phyloP scores from a whole-genome alignment of 2,888 invertebrate species.

The Tiliacea aurago region DNA sequence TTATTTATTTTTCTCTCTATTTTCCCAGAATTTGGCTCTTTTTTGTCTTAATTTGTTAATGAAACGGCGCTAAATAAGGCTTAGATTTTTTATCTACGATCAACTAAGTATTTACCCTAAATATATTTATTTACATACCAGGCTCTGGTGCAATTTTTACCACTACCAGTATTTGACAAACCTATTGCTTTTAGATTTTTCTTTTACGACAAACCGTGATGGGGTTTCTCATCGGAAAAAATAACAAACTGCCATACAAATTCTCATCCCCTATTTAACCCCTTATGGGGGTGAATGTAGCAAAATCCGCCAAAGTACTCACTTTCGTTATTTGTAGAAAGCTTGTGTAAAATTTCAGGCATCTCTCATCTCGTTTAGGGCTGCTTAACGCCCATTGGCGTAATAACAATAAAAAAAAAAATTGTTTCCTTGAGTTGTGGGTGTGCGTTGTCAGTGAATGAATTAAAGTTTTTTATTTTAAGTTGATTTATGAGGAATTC shows the following conservation, averaged over 20 bases:
- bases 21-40: slow-evolving; percentile 10
- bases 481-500: background rate
- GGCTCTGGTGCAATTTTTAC: background rate
- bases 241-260: background rate
- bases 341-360: too few species aligned
- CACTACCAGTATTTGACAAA: too few species aligned
- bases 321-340: too few species aligned
- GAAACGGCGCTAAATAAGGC: background rate
- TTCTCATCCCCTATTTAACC: background rate
- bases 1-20: background rate
- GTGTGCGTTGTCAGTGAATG: background rate
- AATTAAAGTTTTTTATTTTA: background rate
- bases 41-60: background rate
- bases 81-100: background rate
- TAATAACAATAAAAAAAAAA: too few species aligned
- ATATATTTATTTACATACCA: background rate
- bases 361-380: too few species aligned
- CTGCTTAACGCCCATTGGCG: too few species aligned
- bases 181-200: background rate
- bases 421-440: too few species aligned
- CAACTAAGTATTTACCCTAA: background rate
- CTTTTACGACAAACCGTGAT: too few species aligned
- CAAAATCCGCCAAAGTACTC: too few species aligned
- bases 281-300: too few species aligned
- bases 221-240: background rate